Conservation (phyloP, 2,888 invertebrate genomes). For the Rapana venosa region DNA sequence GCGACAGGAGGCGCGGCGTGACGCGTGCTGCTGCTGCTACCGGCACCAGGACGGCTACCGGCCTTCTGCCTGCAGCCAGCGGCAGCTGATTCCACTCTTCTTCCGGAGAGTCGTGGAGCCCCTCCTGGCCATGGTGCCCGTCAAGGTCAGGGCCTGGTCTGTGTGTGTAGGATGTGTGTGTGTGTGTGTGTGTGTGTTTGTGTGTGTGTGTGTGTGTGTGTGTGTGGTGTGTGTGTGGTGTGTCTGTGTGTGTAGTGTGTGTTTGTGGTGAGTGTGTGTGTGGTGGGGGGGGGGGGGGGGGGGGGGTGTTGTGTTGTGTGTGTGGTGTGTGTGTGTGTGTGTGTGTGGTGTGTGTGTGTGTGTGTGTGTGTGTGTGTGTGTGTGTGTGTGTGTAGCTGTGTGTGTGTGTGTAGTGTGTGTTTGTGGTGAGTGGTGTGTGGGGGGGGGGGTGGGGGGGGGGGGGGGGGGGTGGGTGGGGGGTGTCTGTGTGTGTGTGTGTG, state of each 20-base stretch:
- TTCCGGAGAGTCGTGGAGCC: slow-evolving; percentile 84
- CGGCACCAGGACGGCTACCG: slow-evolving; percentile 79
- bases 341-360: neutral
- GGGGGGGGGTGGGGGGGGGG: neutral
- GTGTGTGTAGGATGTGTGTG: too few species aligned
- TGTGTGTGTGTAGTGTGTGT: slow-evolving; percentile 14
- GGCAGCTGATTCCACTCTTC: slow-evolving; percentile 81
- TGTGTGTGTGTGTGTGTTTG: neutral
- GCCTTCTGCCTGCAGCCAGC: slow-evolving; percentile 81
- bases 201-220: neutral
- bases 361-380: neutral
- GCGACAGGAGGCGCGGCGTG: slow-evolving; percentile 63
- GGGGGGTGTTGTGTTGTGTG: neutral
- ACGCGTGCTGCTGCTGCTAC: slow-evolving; percentile 81
- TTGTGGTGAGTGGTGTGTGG: neutral
- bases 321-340: too few species aligned
- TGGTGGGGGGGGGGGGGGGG: neutral
- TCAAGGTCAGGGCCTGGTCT: slow-evolving; percentile 81
- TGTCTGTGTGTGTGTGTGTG: too few species aligned
- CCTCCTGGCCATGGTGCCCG: slow-evolving; percentile 83
- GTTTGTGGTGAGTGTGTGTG: neutral
- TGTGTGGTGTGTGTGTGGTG: neutral
- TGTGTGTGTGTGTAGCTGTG: neutral
- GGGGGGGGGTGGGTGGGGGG: too few species aligned
- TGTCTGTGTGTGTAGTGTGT: neutral